Base-by-base conservation (phyloP, 2,113 vertebrate genomes). In the Tenrec ecaudatus region DNA sequence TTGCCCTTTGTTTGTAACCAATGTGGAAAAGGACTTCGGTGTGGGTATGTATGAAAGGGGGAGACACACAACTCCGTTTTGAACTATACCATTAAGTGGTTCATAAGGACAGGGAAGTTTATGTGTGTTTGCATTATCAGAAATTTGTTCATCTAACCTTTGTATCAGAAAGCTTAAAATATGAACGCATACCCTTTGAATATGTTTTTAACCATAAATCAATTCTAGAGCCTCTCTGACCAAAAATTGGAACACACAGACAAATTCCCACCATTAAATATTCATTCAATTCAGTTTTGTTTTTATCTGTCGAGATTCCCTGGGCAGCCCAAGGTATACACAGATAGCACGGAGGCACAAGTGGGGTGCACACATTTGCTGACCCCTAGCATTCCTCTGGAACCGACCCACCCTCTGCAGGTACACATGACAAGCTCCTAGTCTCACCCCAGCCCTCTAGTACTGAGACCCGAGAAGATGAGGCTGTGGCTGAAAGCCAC, bases 401-500 rank as follows among this genome's bases (percentile, higher is more conserved):
- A 80, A 31, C 25, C 47, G 12, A 53, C 47, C 47, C 47, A 53
- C 47, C 12, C 47, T 5, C 47, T 53, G 47, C 47, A 53, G 9
- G 47, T 10, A 10, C 47, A 66, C 60, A 66, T 27, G 25, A 29
- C 64, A 19, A 66, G 22, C 64, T 5, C 22, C 64, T 25, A 29
- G 64, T 92, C 76, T 40, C 57, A 60, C 43, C 77, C 85, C 95
- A 81, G 82, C 69, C 69, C 77, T 88, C 82, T 91, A 43, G 84
- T 91, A 91, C 88, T 17, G 82, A 95, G 82, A 86, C 85, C 73
- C 79, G 83, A 68, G 40, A 40, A 96, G 85, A 86, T 83, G 43
- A 90, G 90, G 47, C 47, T 86, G 53, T 90, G 83, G 76, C 77
- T 92, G 36, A 82, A 71, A 77, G 69, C 58, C 60, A 23, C 77